Evolutionary conservation across 2,113 vertebrate genomes (phyloP).

Genomic region (Hyperopisus bebe): DNA sequence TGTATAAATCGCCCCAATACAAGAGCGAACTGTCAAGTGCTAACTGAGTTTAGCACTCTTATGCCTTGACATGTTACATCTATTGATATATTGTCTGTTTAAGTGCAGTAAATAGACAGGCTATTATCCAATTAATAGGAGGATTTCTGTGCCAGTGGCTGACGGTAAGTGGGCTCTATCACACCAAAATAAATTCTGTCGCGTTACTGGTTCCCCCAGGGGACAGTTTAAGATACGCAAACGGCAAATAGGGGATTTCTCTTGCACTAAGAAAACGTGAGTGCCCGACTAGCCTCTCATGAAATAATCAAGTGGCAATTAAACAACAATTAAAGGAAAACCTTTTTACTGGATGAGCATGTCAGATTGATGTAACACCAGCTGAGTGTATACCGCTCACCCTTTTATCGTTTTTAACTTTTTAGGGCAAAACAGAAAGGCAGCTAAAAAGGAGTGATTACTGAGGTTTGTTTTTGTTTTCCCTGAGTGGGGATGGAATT

Average conservation of each 20-base stretch:
- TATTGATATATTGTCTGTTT: conserved; percentile 10
- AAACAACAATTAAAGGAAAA: background rate
- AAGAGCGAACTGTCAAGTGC: conserved; percentile 5
- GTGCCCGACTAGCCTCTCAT: background rate
- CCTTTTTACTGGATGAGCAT: background rate
- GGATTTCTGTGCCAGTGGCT: conserved; percentile 10
- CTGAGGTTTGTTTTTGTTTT: background rate
- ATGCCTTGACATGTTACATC: background rate
- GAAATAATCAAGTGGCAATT: background rate
- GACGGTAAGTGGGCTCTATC: conserved; percentile 10
- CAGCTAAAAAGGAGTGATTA: background rate
- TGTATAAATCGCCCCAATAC: conserved; percentile 9
- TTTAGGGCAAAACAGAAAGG: background rate
- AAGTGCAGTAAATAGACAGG: conserved; percentile 4
- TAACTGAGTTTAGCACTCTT: background rate
- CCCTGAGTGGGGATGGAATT: background rate
- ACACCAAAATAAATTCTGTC: conserved; percentile 18
- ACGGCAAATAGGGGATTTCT: background rate
- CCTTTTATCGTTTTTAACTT: background rate
- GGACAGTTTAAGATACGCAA: conserved; percentile 20
- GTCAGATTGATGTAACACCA: background rate
- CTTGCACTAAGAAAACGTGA: background rate
- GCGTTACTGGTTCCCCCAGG: background rate
- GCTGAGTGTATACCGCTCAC: background rate
- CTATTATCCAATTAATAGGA: conserved; percentile 19